Conservation (phyloP, 2,888 invertebrate species). For the Coenonympha glycerion region DNA sequence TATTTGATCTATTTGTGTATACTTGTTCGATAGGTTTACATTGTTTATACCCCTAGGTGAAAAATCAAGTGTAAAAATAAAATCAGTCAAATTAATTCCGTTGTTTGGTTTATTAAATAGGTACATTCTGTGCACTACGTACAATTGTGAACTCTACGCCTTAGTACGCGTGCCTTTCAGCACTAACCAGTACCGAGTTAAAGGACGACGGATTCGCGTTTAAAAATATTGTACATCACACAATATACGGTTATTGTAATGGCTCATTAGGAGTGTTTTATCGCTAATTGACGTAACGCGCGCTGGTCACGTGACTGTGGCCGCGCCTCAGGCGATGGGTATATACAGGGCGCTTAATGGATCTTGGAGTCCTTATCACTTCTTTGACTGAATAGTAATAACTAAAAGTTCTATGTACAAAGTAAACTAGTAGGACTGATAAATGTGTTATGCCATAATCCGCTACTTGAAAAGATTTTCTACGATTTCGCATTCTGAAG, state of each 20-base stretch:
- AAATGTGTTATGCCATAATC: not conserved
- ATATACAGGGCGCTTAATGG: slow-evolving; percentile 43
- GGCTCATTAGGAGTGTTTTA: slow-evolving; percentile 61
- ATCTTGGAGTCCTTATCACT: slow-evolving; percentile 28
- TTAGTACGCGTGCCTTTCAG: slow-evolving; percentile 23
- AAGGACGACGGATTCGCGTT: slow-evolving; percentile 54
- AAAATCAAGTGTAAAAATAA: too few species aligned
- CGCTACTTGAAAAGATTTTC: too few species aligned
- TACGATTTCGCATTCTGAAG: too few species aligned
- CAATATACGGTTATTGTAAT: slow-evolving; percentile 65
- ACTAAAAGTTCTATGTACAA: too few species aligned
- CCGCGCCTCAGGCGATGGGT: slow-evolving; percentile 34
- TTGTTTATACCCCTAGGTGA: too few species aligned
- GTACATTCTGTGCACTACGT: too few species aligned
- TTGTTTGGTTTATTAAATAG: too few species aligned
- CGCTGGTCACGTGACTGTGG: slow-evolving; percentile 55
- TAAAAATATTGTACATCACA: slow-evolving; percentile 69
- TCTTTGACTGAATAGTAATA: too few species aligned
- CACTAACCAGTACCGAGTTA: slow-evolving; percentile 38
- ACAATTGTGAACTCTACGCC: not conserved
- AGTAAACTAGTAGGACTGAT: not conserved
- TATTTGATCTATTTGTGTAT: too few species aligned
- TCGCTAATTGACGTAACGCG: slow-evolving; percentile 70
- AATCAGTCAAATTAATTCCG: too few species aligned
- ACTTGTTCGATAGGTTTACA: too few species aligned